These are phyloP conservation scores for Meiosimyza decipiens DNA, from an alignment of 2,888 invertebrate species.

Conservation along the genomic window DNA sequence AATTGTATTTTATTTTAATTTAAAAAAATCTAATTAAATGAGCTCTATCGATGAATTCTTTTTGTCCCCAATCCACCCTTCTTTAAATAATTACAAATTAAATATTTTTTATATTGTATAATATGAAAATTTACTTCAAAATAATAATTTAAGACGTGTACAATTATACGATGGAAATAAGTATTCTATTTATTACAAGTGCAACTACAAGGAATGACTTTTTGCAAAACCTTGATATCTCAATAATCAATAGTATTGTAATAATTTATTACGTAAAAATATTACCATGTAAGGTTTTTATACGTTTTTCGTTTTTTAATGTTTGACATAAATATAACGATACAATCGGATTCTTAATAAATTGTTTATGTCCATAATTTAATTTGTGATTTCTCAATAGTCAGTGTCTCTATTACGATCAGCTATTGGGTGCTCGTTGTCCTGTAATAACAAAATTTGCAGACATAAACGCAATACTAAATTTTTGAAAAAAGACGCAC, in stretches of 20 bases:
- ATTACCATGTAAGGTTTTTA: conserved; percentile 45
- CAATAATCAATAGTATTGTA: conserved; percentile 58
- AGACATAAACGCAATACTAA: neutral
- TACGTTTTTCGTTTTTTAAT: conserved; percentile 34
- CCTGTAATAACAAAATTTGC: conserved; percentile 47
- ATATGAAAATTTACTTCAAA: conserved; percentile 58
- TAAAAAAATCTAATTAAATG: too few species aligned
- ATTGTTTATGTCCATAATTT: conserved; percentile 39
- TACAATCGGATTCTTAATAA: conserved; percentile 46
- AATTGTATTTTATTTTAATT: too few species aligned
- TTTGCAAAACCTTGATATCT: conserved; percentile 56
- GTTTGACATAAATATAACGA: conserved; percentile 45
- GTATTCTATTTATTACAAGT: conserved; percentile 56
- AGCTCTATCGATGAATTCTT: too few species aligned
- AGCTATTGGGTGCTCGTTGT: conserved; percentile 52
- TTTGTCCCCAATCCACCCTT: too few species aligned
- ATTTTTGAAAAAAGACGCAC: conserved; percentile 18
- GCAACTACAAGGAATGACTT: conserved; percentile 63
- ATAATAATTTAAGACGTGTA: conserved; percentile 59
- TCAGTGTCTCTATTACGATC: conserved; percentile 56
- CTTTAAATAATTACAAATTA: too few species aligned
- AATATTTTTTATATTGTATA: conserved; percentile 43
- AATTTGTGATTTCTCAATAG: conserved; percentile 48
- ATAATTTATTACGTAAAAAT: conserved; percentile 63
- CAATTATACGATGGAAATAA: conserved; percentile 58